These are phyloP conservation scores for Zophobas morio DNA, from an alignment of 1,140 invertebrate species.

Conservation along the genomic window DNA sequence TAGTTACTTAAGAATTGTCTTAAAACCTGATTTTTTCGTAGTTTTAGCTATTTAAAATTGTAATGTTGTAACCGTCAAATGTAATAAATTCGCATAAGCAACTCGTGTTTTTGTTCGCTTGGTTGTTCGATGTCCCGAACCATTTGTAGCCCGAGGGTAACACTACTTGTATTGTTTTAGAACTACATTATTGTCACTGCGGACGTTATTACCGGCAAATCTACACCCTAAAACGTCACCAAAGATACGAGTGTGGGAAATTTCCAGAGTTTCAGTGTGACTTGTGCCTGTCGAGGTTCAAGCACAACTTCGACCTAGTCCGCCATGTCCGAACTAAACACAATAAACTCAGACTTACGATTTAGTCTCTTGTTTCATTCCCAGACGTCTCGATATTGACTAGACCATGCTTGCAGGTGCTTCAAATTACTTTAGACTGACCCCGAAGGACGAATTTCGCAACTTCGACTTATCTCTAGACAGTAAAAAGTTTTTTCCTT, in stretches of 20 bases:
- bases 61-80: conserved; percentile 27
- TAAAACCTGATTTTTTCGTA: conserved; percentile 7
- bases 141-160: not conserved
- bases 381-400: conserved; percentile 12
- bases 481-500: conserved; percentile 51
- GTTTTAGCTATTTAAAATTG: conserved; percentile 1
- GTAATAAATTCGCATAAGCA: conserved; percentile 24
- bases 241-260: conserved; percentile 49
- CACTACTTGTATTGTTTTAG: conserved; percentile 46
- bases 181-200: conserved; percentile 39
- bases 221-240: conserved; percentile 50
- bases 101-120: not conserved
- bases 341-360: not conserved
- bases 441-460: conserved; percentile 19
- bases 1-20: conserved; percentile 10
- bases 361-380: conserved; percentile 4
- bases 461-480: conserved; percentile 42
- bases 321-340: conserved; percentile 46
- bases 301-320: conserved; percentile 48
- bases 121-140: not conserved
- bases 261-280: conserved; percentile 39
- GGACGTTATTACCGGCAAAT: conserved; percentile 48
- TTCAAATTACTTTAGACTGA: conserved; percentile 22
- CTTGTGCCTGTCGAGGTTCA: conserved; percentile 38
- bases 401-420: conserved; percentile 40